Percentiles rank a stretch among this genome's conserved stretches.
These are phyloP conservation scores for Dermochelys coriacea DNA, from an alignment of 2,797 vertebrate species.

Conservation along the genomic window DNA sequence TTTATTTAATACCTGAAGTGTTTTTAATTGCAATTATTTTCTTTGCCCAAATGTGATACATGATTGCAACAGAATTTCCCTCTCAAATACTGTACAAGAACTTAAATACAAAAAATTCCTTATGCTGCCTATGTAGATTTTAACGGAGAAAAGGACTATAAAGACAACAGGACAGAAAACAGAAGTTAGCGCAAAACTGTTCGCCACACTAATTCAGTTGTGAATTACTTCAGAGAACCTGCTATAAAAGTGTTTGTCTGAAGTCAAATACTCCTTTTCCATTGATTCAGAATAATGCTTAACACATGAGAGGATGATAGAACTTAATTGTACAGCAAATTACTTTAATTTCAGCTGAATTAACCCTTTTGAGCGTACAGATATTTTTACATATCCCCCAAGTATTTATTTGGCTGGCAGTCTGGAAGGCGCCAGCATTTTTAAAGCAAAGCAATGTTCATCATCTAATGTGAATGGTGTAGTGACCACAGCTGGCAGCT, in stretches of 20 bases:
- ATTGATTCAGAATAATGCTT: conserved; percentile 15
- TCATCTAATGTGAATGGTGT: neutral
- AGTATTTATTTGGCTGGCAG: neutral
- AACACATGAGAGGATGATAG: conserved; percentile 24
- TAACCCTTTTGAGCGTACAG: neutral
- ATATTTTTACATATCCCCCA: neutral
- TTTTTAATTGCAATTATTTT: conserved; percentile 17
- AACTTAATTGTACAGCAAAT: neutral
- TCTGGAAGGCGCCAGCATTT: neutral
- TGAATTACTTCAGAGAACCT: conserved; percentile 9
- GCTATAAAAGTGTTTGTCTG: conserved; percentile 30
- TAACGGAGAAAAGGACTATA: conserved; percentile 17
- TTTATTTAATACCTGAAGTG: conserved; percentile 9
- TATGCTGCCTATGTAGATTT: conserved; percentile 39
- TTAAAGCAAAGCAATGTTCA: conserved; percentile 15
- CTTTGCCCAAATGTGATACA: neutral
- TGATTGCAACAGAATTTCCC: conserved; percentile 8
- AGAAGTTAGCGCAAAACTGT: conserved; percentile 22
- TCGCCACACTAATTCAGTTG: neutral
- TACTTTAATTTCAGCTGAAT: conserved; percentile 3
- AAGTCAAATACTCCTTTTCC: conserved; percentile 4
- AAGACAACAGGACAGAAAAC: conserved; percentile 52
- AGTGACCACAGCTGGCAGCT: conserved; percentile 58
- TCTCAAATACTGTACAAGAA: neutral
- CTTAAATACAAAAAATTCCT: conserved; percentile 45